Evolutionary conservation across 2,888 invertebrate species (phyloP).

Genomic region (Cetonia aurata): DNA sequence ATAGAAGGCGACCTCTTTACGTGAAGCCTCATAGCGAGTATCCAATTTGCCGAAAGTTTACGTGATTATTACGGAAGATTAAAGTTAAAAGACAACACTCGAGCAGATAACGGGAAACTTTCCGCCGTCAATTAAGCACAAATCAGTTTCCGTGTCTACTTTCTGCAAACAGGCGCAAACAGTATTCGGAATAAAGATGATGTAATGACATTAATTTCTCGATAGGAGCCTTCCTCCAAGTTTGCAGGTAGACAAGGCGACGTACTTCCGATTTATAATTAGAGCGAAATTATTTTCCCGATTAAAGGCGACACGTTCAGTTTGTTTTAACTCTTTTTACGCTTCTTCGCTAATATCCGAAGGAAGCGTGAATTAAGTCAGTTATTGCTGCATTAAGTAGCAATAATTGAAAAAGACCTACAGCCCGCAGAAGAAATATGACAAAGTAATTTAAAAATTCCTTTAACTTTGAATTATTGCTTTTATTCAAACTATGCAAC

Average conservation of each 20-base stretch:
- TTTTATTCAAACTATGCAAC: too few species aligned
- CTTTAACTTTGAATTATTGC: too few species aligned
- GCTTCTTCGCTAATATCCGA: too few species aligned
- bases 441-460: too few species aligned
- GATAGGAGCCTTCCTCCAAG: slow-evolving; percentile 10
- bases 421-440: too few species aligned
- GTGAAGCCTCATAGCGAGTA: neutral
- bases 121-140: slow-evolving; percentile 15
- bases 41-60: neutral
- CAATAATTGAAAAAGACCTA: too few species aligned
- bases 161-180: slow-evolving; percentile 12
- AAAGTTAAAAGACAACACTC: slow-evolving; percentile 23
- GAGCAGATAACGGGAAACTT: slow-evolving; percentile 5
- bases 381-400: too few species aligned
- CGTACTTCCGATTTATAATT: slow-evolving; percentile 57
- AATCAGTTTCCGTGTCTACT: slow-evolving; percentile 10
- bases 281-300: slow-evolving; percentile 58
- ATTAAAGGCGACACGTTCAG: slow-evolving; percentile 9
- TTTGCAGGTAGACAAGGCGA: slow-evolving; percentile 4
- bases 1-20: too few species aligned
- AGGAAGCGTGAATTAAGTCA: too few species aligned
- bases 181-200: slow-evolving; percentile 33
- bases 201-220: slow-evolving; percentile 33
- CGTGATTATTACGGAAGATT: neutral
- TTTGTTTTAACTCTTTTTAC: slow-evolving; percentile 14